Evolutionary conservation across 2,888 invertebrate genomes (phyloP).

Genomic region (Meta bourneti): DNA sequence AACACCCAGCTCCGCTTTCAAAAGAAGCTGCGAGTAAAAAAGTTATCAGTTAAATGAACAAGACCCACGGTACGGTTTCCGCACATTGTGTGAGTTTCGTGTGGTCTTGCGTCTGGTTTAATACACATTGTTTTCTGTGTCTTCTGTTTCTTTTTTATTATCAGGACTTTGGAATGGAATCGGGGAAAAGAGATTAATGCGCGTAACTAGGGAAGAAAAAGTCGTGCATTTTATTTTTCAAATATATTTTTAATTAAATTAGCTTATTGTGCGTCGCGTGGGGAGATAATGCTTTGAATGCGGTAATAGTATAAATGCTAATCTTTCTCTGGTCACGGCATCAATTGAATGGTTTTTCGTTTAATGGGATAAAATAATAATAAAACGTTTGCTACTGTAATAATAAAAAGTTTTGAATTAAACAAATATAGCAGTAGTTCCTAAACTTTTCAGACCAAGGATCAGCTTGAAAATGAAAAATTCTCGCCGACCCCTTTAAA

Average conservation of each 20-base stretch:
- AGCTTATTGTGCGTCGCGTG: background rate
- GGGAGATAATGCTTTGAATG: background rate
- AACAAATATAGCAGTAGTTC: no score
- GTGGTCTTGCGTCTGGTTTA: constrained; percentile 24
- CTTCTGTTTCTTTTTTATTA: background rate
- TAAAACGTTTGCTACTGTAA: no score
- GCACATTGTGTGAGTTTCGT: constrained; percentile 1
- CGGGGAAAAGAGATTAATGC: constrained; percentile 17
- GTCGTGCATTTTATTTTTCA: background rate
- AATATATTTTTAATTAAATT: background rate
- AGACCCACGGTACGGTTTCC: constrained; percentile 33
- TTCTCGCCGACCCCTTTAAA: no score
- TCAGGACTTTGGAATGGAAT: background rate
- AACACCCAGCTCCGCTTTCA: background rate
- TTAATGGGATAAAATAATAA: background rate
- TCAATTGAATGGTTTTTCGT: background rate
- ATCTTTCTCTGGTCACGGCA: background rate
- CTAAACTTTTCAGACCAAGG: no score
- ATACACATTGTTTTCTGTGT: constrained; percentile 15
- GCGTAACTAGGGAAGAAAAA: background rate
- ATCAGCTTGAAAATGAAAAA: no score
- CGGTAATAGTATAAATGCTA: background rate
- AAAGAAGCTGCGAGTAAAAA: constrained; percentile 24
- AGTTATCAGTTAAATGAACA: constrained; percentile 47
- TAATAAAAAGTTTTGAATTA: no score